These are phyloP conservation scores for Knipowitschia caucasica DNA, from an alignment of 2,797 vertebrate genomes.

Conservation along the genomic window DNA sequence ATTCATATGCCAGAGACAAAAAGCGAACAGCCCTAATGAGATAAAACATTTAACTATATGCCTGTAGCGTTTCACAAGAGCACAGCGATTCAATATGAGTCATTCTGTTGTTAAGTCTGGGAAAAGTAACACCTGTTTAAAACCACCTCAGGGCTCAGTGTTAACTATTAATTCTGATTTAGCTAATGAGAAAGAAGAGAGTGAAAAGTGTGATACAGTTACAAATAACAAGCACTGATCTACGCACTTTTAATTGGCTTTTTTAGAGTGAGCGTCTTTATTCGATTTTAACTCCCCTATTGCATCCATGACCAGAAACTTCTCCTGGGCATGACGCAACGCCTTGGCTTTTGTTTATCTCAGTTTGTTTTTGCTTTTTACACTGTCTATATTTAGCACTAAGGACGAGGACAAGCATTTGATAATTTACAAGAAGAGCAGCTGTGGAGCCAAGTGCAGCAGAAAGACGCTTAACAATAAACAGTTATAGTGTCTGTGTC, in stretches of 20 bases:
- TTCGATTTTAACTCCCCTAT: no score
- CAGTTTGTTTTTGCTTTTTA: not conserved
- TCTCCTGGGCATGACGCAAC: not conserved
- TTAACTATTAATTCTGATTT: slow-evolving; percentile 46
- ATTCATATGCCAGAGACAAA: no score
- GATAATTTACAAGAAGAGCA: slow-evolving; percentile 2
- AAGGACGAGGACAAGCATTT: not conserved
- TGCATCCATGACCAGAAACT: not conserved
- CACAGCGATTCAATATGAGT: no score
- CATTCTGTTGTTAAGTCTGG: no score
- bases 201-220: slow-evolving; percentile 27
- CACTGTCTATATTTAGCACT: not conserved
- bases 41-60: no score
- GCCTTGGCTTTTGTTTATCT: not conserved
- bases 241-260: not conserved
- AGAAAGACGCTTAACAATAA: not conserved
- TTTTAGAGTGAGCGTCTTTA: not conserved
- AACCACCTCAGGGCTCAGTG: slow-evolving; percentile 49
- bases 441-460: not conserved
- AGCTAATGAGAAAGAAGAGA: slow-evolving; percentile 40
- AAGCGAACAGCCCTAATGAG: no score
- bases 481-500: not conserved
- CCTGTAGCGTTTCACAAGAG: no score
- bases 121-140: slow-evolving; percentile 50
- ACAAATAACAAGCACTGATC: slow-evolving; percentile 3